A percentile compares a stretch with the other conserved stretches of the same genome.
phyloP scores from a whole-genome alignment of 2,797 vertebrate genomes.

The Sebastes alutus region DNA sequence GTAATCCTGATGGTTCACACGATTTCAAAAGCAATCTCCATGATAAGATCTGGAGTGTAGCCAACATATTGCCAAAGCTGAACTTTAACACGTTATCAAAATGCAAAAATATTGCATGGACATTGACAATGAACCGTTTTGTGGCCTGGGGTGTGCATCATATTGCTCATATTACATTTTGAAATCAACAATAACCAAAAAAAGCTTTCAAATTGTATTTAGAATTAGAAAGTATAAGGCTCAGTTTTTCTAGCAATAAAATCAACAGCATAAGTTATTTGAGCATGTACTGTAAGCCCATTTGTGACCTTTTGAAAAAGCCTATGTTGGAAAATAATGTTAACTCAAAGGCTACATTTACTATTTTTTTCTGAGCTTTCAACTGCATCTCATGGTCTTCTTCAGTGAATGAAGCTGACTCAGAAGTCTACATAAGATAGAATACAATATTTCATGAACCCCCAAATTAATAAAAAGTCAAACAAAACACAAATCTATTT shows the following conservation, averaged over 20 bases:
- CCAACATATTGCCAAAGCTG: background rate
- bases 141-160: background rate
- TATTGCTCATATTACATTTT: background rate
- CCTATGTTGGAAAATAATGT: background rate
- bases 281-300: background rate
- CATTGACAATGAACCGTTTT: background rate
- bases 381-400: background rate
- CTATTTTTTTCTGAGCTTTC: background rate
- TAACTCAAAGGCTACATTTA: background rate
- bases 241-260: background rate
- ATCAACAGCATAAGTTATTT: background rate
- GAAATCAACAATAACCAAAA: background rate
- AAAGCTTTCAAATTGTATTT: too few species aligned
- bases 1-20: background rate
- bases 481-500: conserved; percentile 10
- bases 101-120: background rate
- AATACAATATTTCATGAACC: background rate
- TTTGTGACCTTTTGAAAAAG: background rate
- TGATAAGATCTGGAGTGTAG: background rate
- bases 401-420: background rate
- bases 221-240: background rate
- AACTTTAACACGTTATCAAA: background rate
- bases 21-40: background rate
- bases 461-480: conserved; percentile 17
- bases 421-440: background rate